Base-by-base conservation (phyloP, 1,140 invertebrate genomes). In the Drosophila truncata region DNA sequence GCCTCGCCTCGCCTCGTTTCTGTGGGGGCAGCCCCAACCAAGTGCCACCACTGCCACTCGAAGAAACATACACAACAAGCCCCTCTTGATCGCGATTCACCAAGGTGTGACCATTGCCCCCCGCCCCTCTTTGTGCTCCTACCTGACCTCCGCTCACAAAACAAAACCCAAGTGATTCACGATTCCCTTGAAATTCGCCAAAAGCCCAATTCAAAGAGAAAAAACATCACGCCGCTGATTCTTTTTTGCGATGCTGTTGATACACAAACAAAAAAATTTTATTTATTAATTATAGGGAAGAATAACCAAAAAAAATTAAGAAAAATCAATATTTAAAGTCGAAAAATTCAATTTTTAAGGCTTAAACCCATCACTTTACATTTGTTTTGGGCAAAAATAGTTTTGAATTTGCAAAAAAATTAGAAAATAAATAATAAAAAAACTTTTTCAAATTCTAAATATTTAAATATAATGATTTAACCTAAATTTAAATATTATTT, bases 71-170 rank as follows among this genome's bases (percentile, higher is more conserved):
- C n/a, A n/a, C n/a, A n/a, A 27, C 46, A 25, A 29, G 41, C 57
- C 63, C 62, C 58, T 29, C 18, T 52, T 16, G 47, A 71, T 58
- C 66, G 69, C 54, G 67, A 73, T 73, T 44, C 54, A 50, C 35
- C 33, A 57, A 73, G 70, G 70, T 73, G 70, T 73, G 70, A 73
- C 69, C 69, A 71, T 35, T 71, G 50, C 14, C 64, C 63, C 29
- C 37, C 29, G 11, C 31, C n/a, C 46, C 31, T 5, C 18, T 11
- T n/a, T 25, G 27, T 33, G 18, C 46, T 50, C 62, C 54, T 60
- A 61, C 74, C 63, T 69, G 71, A 65, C 50, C 47, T 37, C 39
- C 16, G 25, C 18, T 23, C 37, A 23, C 23, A 72, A 29, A n/a
- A 49, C 47, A 54, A 62, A 55, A 35, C 25, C 46, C 18, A 25